Evolutionary conservation across 2,888 invertebrate species (phyloP).

Genomic region (Caenorhabditis macrosperma): DNA sequence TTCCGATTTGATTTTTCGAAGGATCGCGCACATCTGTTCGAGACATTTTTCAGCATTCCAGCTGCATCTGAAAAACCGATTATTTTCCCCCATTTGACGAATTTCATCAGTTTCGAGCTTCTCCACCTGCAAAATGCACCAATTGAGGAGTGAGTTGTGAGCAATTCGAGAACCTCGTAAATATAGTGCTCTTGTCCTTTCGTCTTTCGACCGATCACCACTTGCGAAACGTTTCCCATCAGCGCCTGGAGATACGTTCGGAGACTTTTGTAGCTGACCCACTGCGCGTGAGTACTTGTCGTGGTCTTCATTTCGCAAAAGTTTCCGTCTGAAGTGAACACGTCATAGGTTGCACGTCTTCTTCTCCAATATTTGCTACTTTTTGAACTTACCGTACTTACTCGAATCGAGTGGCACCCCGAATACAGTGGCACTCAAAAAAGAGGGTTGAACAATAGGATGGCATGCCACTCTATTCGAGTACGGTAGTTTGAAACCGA

Average conservation of each 20-base stretch:
- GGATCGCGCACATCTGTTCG: not conserved
- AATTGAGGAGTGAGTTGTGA: too few species aligned
- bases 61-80: not conserved
- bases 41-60: not conserved
- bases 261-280: not conserved
- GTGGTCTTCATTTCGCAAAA: conserved; percentile 24
- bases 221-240: not conserved
- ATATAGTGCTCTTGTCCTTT: not conserved
- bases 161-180: not conserved
- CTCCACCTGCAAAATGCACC: not conserved
- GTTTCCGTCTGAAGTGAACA: conserved; percentile 5
- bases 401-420: too few species aligned
- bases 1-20: not conserved
- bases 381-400: too few species aligned
- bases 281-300: not conserved
- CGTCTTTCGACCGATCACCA: not conserved
- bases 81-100: not conserved
- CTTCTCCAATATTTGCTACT: too few species aligned
- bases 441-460: too few species aligned
- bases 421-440: too few species aligned
- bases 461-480: too few species aligned
- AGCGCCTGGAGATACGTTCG: not conserved
- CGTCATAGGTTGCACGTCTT: not conserved
- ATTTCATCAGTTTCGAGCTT: not conserved
- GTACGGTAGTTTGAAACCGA: too few species aligned